Evolutionary conservation across 2,888 invertebrate genomes (phyloP), one percentile per base, ranked within the genome.

Genomic region (Sphaeridia pumilis): DNA sequence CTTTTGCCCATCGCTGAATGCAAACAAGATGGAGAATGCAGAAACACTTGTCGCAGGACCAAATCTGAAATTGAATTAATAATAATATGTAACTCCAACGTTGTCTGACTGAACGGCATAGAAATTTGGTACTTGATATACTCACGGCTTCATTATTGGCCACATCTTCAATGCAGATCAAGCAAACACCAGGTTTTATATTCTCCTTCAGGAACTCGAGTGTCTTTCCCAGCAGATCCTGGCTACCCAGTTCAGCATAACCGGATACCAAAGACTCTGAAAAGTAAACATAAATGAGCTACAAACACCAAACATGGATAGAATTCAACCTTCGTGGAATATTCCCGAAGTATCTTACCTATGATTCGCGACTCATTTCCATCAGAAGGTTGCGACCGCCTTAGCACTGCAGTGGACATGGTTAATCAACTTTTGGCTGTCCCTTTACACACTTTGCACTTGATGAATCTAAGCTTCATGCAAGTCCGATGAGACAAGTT

Each of bases 1-100:
- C 92, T 65, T 83, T 84, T 1, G 87, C 83, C 94, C 94, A 94
- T 67, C 87, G 82, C 69, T 87, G 87, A 58, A 92, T 85, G 68
- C 94, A 94, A 43, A 78, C 75, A 31, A 94, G 73, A 72, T 94
- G 94, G 67, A 93, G 83, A 67, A 84, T 83, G 44, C 84, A 84
- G 68, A 76, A 85, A 68, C 94, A 94, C 54, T 81, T 79, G 5
- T 72, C 72, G 67, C 94, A 94, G 38, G 80, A 84, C 94, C 94
- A 94, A 57, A 93, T 84, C 75, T 83, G 64, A n/a, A 14, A 35
- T 21, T 26, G 4, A n/a, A 42, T 36, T 10, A 17, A 48, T 27
- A 21, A 22, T 21, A 49, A 31, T 49, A 22, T 7, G 41, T 7
- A 41, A 14, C 10, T 14, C 10, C 20, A 41, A 24, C 50, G 48